Evolutionary conservation across 2,797 vertebrate species (phyloP), one percentile per base, ranked within the genome.

Genomic region (Aulostomus chinensis): DNA sequence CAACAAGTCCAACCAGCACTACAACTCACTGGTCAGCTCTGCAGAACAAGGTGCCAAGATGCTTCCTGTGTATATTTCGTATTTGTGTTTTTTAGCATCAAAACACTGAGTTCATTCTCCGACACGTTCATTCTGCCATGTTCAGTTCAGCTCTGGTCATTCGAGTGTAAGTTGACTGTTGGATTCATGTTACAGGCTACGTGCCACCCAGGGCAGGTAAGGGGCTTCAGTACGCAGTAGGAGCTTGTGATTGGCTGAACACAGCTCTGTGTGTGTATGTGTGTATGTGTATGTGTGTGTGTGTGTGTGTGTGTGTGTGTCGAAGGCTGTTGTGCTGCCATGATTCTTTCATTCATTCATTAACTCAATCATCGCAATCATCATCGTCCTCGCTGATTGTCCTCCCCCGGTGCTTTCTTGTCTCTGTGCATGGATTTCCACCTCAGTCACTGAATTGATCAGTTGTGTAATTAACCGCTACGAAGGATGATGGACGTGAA

Each of bases 41-140:
- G 76, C 93, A 17, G 95, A 98, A 77, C 93, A 94, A 91, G 96
- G 96, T 97, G 71, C 24, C 4, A 2, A 2, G 21, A 1, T 8
- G 2, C 6, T 9, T 8, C 8, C 24, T 8, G 9, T 6, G 9
- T 21, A 21, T 3, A 21, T 32, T 11, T 26, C 13, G 4, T 13
- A 13, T 9, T 4, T 4, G 2, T 4, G 3, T 5, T 40, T 12
- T 4, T 33, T 12, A 10, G 1, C 29, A 13, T 25, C 24, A 5
- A 6, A 10, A 2, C n/a, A 33, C 7, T 7, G 11, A 7, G 18
- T 32, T 18, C 28, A 31, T 30, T 40, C 25, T 25, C n/a, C n/a
- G n/a, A n/a, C n/a, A n/a, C n/a, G n/a, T n/a, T n/a, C n/a, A n/a
- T 22, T 38, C 10, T 2, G 20, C 9, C n/a, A 28, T 29, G 20